Percentiles rank a stretch among this genome's conserved stretches.
Conservation (phyloP, 2,113 vertebrate genomes). For the Ochotona princeps region DNA sequence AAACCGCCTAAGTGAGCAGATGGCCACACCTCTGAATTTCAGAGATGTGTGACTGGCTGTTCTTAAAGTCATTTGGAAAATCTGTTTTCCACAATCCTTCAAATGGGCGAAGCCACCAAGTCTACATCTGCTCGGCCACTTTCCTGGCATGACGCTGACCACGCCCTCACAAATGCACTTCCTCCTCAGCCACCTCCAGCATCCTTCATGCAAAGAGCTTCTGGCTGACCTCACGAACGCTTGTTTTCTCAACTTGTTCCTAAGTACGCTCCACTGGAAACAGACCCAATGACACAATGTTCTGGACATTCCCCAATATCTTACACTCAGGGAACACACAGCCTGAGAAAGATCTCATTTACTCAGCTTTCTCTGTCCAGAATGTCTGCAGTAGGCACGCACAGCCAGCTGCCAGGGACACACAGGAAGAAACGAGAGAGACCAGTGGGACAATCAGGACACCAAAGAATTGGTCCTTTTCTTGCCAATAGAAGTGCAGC, state of each 20-base stretch:
- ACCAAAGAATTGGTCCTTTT: neutral
- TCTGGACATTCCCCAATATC: neutral
- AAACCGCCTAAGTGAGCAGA: conserved; percentile 58
- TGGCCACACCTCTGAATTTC: conserved; percentile 18
- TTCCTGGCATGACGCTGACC: conserved; percentile 7
- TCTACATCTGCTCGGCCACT: conserved; percentile 15
- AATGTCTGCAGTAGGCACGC: neutral
- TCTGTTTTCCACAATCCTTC: conserved; percentile 23
- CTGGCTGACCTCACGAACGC: neutral
- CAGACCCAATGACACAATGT: neutral
- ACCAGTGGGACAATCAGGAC: neutral
- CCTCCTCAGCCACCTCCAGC: neutral
- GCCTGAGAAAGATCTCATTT: neutral
- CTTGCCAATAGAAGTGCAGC: neutral
- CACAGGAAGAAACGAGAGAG: neutral
- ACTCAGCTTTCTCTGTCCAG: neutral
- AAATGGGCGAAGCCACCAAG: conserved; percentile 11
- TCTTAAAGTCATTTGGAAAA: conserved; percentile 36
- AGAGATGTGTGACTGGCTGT: conserved; percentile 9
- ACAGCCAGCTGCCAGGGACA: neutral
- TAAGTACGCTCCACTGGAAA: neutral
- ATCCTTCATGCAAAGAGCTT: neutral
- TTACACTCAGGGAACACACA: neutral
- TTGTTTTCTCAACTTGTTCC: conserved; percentile 12
- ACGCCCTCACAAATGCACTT: neutral